phyloP scores from a whole-genome alignment of 53 echinoderm and acorn worm species.

The Echinarachnius parma region DNA sequence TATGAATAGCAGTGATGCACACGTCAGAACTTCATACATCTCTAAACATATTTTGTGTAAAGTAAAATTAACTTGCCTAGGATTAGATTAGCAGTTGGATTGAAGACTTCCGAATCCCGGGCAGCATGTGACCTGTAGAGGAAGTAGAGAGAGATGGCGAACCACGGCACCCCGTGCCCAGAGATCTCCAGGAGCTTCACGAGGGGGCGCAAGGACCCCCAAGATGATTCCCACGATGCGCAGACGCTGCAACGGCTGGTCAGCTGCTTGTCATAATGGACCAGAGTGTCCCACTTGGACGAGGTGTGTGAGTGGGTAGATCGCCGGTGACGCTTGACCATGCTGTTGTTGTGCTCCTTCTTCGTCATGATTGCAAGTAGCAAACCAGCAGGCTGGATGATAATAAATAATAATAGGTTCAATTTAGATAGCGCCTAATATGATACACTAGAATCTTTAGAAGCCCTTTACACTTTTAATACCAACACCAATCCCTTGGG shows the following conservation, averaged over 20 bases:
- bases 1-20: too few relatives aligned
- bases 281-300: not conserved
- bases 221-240: slow-evolving; percentile 12
- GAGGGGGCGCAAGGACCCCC: slow-evolving; percentile 10
- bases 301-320: not conserved
- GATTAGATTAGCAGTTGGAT: slow-evolving; percentile 62
- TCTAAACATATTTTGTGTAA: too few relatives aligned
- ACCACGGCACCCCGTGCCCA: slow-evolving; percentile 89
- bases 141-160: slow-evolving; percentile 45
- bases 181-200: slow-evolving; percentile 70
- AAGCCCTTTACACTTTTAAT: too few relatives aligned
- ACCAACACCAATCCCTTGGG: too few relatives aligned
- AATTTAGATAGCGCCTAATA: too few relatives aligned
- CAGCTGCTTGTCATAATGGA: slow-evolving; percentile 14
- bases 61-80: slow-evolving; percentile 79
- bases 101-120: slow-evolving; percentile 36
- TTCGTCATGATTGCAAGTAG: too few relatives aligned
- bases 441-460: too few relatives aligned
- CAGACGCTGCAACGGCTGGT: slow-evolving; percentile 16
- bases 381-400: too few relatives aligned
- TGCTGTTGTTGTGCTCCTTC: slow-evolving; percentile 21
- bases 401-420: too few relatives aligned
- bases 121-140: slow-evolving; percentile 33
- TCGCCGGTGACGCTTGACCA: not conserved
- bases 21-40: too few relatives aligned